These are phyloP conservation scores for Tokudaia muenninki DNA, from an alignment of 2,797 vertebrate genomes.

Conservation along the genomic window DNA sequence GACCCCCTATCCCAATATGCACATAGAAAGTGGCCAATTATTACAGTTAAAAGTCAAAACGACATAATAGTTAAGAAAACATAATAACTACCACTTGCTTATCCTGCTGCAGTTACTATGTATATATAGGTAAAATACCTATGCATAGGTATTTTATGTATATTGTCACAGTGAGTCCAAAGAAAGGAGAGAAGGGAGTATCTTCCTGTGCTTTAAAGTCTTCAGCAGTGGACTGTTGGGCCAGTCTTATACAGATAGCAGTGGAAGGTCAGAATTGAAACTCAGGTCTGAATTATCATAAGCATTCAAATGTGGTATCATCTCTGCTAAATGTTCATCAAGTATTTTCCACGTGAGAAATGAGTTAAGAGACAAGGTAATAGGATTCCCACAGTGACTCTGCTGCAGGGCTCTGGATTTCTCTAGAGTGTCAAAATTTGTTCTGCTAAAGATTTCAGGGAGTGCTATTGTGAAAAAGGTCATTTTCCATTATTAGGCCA, in stretches of 20 bases:
- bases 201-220: background rate
- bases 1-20: background rate
- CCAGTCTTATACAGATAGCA: background rate
- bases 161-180: background rate
- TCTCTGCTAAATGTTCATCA: background rate
- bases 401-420: background rate
- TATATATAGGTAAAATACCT: no score
- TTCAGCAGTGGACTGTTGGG: background rate
- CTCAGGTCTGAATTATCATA: background rate
- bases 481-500: background rate
- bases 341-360: background rate
- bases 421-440: background rate
- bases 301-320: background rate
- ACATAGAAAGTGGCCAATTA: background rate
- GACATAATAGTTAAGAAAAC: background rate
- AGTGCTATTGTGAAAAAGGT: background rate
- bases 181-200: background rate
- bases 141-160: background rate
- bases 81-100: background rate
- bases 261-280: background rate
- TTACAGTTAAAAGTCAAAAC: background rate
- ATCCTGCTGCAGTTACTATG: background rate
- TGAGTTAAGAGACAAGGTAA: background rate
- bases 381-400: background rate
- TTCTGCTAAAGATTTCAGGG: background rate